Percentiles rank a stretch among this genome's conserved stretches.
Conservation (phyloP, 1,140 invertebrate genomes). For the Polypedilum pembai region DNA sequence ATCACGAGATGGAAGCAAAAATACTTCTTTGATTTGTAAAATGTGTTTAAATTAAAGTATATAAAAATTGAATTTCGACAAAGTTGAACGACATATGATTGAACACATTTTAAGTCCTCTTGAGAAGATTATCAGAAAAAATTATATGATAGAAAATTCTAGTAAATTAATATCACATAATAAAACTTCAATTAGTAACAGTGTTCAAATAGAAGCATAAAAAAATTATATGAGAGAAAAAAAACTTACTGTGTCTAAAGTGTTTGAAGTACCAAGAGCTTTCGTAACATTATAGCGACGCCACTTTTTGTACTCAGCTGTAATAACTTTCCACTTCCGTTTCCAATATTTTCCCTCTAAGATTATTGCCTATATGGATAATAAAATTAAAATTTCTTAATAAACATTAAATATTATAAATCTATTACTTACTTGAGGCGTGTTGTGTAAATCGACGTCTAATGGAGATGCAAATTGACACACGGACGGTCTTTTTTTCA, state of each 20-base stretch:
- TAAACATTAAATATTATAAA: constrained; percentile 31
- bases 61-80: too few relatives aligned
- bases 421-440: constrained; percentile 75
- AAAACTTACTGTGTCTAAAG: constrained; percentile 63
- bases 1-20: too few relatives aligned
- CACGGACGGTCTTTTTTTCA: constrained; percentile 79
- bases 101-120: too few relatives aligned
- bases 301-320: constrained; percentile 99
- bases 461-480: constrained; percentile 93
- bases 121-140: too few relatives aligned
- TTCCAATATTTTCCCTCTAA: constrained; percentile 99
- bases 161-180: too few relatives aligned
- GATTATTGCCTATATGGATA: constrained; percentile 69
- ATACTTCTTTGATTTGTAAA: too few relatives aligned
- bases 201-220: too few relatives aligned
- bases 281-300: constrained; percentile 87
- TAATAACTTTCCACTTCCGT: constrained; percentile 88
- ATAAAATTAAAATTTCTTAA: constrained; percentile 32
- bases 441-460: constrained; percentile 89
- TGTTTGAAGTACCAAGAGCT: constrained; percentile 65
- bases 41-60: too few relatives aligned
- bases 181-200: too few relatives aligned
- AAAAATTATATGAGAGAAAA: constrained; percentile 30
- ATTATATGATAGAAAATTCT: too few relatives aligned
- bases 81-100: too few relatives aligned